Base-by-base conservation (phyloP, 2,113 vertebrate species). In the Bambusicola thoracicus region DNA sequence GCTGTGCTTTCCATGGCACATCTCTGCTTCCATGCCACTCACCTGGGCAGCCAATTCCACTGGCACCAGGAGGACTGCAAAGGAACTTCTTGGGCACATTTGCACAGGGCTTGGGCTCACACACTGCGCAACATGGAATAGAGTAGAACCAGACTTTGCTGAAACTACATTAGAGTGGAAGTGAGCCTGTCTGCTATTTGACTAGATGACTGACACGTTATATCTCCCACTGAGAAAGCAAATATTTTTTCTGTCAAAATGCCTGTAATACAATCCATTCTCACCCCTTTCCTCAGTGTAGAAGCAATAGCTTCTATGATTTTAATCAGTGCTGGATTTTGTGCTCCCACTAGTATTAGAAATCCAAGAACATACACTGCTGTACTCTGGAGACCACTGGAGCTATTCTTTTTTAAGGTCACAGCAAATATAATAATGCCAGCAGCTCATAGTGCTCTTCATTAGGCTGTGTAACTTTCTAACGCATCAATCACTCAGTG, bases 361-460 rank as follows among this genome's bases (percentile, higher is more conserved):
- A 96, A 96, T 90, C 95, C 92, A 92, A 89, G 89, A 96, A 85
- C 81, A 96, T 27, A 95, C 91, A 94, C n/a, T 0, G 1, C 67
- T 34, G 56, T 49, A 46, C 90, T 94, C 95, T 41, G 40, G 91
- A 86, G 92, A 89, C 41, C 49, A 56, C 79, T 41, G 56, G 11
- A 92, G 82, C 62, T 91, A 69, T 79, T 95, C 77, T 83, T 85
- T 92, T 81, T 76, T 96, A 95, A 95, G 85, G 94, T 96, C 90
- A 90, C 92, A 79, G 93, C 77, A 96, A 92, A 96, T 86, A 67
- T 72, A 90, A 96, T 85, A 90, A 93, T 90, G 89, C 89, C 89
- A 86, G 38, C 46, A 92, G 87, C 69, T 90, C 94, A 78, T 27
- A 81, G 85, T 0, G 12, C 82, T 91, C 89, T 92, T 95, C 94